Conservation (phyloP, 2,888 invertebrate species). For the Drosophila tripunctata region DNA sequence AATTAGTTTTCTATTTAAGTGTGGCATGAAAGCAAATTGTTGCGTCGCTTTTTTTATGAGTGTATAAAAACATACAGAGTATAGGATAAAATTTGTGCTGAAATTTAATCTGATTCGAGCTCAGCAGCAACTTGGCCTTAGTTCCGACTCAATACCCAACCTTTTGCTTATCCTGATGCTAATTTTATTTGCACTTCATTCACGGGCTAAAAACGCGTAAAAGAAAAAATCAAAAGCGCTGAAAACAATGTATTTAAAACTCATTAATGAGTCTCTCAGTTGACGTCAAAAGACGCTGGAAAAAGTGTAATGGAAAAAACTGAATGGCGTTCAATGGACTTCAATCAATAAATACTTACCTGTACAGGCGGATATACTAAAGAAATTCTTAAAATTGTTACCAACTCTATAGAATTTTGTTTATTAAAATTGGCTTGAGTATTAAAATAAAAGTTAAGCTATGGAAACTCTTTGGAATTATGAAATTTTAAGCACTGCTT, state of each 20-base stretch:
- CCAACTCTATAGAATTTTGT: too few relatives aligned
- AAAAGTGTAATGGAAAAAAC: constrained; percentile 10
- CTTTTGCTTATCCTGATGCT: background rate
- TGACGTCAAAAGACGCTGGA: constrained; percentile 11
- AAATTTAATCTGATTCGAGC: constrained; percentile 57
- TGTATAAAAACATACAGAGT: background rate
- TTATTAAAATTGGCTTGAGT: too few relatives aligned
- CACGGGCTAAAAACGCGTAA: too few relatives aligned
- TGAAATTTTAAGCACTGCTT: too few relatives aligned
- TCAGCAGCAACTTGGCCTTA: constrained; percentile 11
- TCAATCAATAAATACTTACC: constrained; percentile 32
- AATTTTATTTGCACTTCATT: constrained; percentile 12
- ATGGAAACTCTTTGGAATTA: too few relatives aligned
- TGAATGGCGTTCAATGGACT: background rate
- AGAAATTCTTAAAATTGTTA: too few relatives aligned
- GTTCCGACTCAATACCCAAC: background rate
- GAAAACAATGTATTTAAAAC: constrained; percentile 50
- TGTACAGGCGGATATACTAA: background rate
- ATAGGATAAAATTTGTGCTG: constrained; percentile 52
- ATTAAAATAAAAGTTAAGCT: too few relatives aligned
- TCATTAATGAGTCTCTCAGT: constrained; percentile 54
- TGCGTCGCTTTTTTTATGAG: background rate
- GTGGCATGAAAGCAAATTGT: too few relatives aligned
- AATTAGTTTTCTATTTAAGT: background rate
- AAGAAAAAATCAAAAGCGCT: background rate